A percentile compares a stretch with the other conserved stretches of the same genome.
phyloP scores from a whole-genome alignment of 2,888 invertebrate genomes.

The Idaea biselata region DNA sequence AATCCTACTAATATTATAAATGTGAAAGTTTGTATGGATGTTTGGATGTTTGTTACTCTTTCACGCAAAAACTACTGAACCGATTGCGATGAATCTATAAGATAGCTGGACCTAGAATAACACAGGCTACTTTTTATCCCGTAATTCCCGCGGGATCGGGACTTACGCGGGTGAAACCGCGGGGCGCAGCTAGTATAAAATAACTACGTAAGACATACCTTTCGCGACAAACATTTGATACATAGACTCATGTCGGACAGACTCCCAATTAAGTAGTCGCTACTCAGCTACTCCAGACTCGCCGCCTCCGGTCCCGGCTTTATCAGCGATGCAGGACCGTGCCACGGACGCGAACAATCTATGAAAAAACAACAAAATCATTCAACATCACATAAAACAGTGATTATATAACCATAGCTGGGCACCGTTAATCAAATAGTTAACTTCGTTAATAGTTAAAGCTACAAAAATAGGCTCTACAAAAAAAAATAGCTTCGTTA shows the following conservation, averaged over 20 bases:
- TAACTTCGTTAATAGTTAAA: too few relatives aligned
- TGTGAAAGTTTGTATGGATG: background rate
- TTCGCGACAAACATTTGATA: conserved; percentile 54
- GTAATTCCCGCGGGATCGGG: background rate
- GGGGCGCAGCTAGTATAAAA: background rate
- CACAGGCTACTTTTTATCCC: background rate
- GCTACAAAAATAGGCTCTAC: too few relatives aligned
- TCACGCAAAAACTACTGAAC: background rate
- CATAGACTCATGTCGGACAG: conserved; percentile 56
- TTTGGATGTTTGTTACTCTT: background rate
- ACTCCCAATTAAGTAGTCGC: conserved; percentile 72
- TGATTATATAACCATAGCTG: too few relatives aligned
- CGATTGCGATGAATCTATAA: background rate
- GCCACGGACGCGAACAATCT: conserved; percentile 98
- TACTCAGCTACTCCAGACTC: conserved; percentile 86
- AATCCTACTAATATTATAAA: background rate
- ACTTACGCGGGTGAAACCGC: background rate
- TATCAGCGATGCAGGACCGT: conserved; percentile 95
- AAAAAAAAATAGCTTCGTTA: too few relatives aligned
- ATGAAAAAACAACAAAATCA: conserved; percentile 55
- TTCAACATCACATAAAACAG: background rate
- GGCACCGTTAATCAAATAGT: too few relatives aligned
- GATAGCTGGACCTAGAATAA: background rate
- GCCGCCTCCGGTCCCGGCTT: conserved; percentile 82
- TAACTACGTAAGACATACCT: conserved; percentile 39